These are phyloP conservation scores for Sphaerophoria taeniata DNA, from an alignment of 2,888 invertebrate genomes.

Conservation along the genomic window DNA sequence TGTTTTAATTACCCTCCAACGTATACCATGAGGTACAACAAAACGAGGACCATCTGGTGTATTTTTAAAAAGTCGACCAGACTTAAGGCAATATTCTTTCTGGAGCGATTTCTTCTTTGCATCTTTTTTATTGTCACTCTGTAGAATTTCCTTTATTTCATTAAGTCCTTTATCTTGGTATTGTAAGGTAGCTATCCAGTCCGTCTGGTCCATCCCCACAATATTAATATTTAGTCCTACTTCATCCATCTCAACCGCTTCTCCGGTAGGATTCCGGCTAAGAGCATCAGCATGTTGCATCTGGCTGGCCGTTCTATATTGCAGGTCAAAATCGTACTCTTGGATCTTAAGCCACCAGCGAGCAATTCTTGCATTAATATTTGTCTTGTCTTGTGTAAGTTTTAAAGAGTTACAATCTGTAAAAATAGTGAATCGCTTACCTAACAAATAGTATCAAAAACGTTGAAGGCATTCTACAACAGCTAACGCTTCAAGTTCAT, in stretches of 20 bases:
- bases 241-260: slow-evolving; percentile 30
- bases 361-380: slow-evolving; percentile 31
- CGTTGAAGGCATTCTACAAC: slow-evolving; percentile 66
- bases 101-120: slow-evolving; percentile 7
- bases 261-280: slow-evolving; percentile 37
- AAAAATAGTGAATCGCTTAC: slow-evolving; percentile 42
- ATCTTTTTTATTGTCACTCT: background rate
- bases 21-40: slow-evolving; percentile 37
- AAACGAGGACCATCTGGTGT: slow-evolving; percentile 39
- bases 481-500: slow-evolving; percentile 40
- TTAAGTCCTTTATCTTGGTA: background rate
- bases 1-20: slow-evolving; percentile 42
- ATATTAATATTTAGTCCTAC: slow-evolving; percentile 21
- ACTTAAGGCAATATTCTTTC: slow-evolving; percentile 39
- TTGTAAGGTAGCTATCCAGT: slow-evolving; percentile 28
- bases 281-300: slow-evolving; percentile 61
- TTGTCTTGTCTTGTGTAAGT: slow-evolving; percentile 38
- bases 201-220: slow-evolving; percentile 5
- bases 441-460: slow-evolving; percentile 65
- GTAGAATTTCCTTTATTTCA: background rate
- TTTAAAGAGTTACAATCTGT: slow-evolving; percentile 35
- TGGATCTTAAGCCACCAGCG: slow-evolving; percentile 29
- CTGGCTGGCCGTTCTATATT: slow-evolving; percentile 56
- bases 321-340: slow-evolving; percentile 53
- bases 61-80: slow-evolving; percentile 35